phyloP scores from a whole-genome alignment of 2,113 vertebrate species.

The Rhea pennata region DNA sequence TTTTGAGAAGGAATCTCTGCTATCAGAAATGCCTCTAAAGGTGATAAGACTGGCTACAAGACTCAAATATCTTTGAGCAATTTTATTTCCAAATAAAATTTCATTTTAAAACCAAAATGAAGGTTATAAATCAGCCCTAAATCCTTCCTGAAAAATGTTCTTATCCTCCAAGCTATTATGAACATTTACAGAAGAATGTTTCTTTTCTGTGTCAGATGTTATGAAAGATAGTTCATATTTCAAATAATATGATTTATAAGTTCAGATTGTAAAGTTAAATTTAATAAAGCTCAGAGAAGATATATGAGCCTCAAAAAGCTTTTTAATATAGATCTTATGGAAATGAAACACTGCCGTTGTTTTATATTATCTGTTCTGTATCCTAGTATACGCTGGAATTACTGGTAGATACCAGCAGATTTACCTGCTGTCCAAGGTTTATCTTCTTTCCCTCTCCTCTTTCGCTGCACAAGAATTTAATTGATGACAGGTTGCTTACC shows the following conservation, averaged over 20 bases:
- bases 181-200: slow-evolving; percentile 23
- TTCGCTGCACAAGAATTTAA: not conserved
- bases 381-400: not conserved
- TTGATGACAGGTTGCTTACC: not conserved
- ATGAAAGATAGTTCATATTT: slow-evolving; percentile 51
- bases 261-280: slow-evolving; percentile 21
- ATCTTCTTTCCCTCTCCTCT: not conserved
- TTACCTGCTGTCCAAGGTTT: not conserved
- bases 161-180: slow-evolving; percentile 35
- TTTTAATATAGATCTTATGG: slow-evolving; percentile 7
- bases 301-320: slow-evolving; percentile 4
- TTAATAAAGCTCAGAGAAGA: slow-evolving; percentile 52
- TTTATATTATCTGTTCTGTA: not conserved
- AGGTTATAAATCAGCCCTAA: slow-evolving; percentile 45
- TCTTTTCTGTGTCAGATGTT: slow-evolving; percentile 38
- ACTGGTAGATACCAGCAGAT: not conserved
- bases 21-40: slow-evolving; percentile 9
- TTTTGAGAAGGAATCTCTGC: slow-evolving; percentile 15
- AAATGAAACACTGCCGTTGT: not conserved
- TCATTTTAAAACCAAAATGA: slow-evolving; percentile 28
- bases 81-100: slow-evolving; percentile 24
- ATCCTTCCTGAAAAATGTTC: not conserved
- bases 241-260: slow-evolving; percentile 52
- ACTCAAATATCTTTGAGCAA: slow-evolving; percentile 13
- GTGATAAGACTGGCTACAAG: slow-evolving; percentile 29